Evolutionary conservation across 2,797 vertebrate genomes (phyloP).

Genomic region (Eutrigla gurnardus): DNA sequence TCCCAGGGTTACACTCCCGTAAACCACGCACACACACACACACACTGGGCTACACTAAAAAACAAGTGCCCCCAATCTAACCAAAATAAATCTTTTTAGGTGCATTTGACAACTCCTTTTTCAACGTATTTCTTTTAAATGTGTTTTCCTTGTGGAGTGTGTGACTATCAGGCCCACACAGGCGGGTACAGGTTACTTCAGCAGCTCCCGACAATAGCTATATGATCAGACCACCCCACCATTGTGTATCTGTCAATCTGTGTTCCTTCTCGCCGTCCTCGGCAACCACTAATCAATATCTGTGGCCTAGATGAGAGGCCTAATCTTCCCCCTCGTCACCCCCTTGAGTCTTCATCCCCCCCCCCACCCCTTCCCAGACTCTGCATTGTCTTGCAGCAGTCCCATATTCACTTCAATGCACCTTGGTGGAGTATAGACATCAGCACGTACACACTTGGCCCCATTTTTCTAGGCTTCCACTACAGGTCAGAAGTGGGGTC

Average conservation of each 20-base stretch:
- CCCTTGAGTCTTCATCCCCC: constrained; percentile 55
- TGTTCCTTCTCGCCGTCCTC: constrained; percentile 77
- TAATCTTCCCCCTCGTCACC: constrained; percentile 70
- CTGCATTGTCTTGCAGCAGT: constrained; percentile 72
- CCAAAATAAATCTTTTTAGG: constrained; percentile 24
- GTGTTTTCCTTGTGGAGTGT: background rate
- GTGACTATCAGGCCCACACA: background rate
- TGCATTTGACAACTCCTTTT: background rate
- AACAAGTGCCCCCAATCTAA: constrained; percentile 34
- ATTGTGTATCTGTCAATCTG: constrained; percentile 85
- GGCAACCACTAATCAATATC: constrained; percentile 86
- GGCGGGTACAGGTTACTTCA: constrained; percentile 47
- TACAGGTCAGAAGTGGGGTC: constrained; percentile 72
- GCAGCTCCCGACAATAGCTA: constrained; percentile 65
- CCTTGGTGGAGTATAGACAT: constrained; percentile 67
- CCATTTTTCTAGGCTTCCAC: constrained; percentile 58
- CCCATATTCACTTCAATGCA: constrained; percentile 70
- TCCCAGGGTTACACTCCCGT: constrained; percentile 78
- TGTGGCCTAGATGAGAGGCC: constrained; percentile 84
- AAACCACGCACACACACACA: constrained; percentile 63
- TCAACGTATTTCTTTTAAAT: background rate
- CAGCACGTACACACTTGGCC: constrained; percentile 66
- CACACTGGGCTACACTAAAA: constrained; percentile 40
- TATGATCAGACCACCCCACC: constrained; percentile 63
- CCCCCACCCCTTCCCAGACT: constrained; percentile 9